Base-by-base conservation (phyloP, 30 jellyfish, hydroid and myxozoan genomes). In the Aurelia aurita region DNA sequence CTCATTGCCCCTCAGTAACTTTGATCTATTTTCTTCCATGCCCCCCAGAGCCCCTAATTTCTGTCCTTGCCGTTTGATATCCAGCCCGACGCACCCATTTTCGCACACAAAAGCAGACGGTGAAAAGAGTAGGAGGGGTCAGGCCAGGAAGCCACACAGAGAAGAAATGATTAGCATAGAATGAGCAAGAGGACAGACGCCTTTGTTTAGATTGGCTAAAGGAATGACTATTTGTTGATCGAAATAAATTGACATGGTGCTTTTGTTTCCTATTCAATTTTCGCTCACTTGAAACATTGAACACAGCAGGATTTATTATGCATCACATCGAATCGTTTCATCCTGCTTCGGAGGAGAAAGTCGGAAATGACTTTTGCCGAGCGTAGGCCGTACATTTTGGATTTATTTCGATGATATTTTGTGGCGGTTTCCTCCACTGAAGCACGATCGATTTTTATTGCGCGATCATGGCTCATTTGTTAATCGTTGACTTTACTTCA, bases 281-380 rank as follows among this genome's bases (percentile, higher is more conserved):
- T 70, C 93, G 35, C 57, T 70, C 67, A 44, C 85, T 58, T 45
- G 62, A 45, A 70, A 71, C 93, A 83, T 74, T 45, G 28, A 47
- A 69, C 93, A 83, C 93, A 83, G 93, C 93, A 71, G 93, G 93
- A 75, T 23, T 83, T 83, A 83, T 69, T 71, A 67, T 74, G 75
- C 32, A 58, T 64, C 70, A 69, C 85, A 68, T 83, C 87, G 87
- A 55, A 70, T 35, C 84, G 39, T 29, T 67, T 57, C 81, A 44
- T 46, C 81, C 83, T 69, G 87, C 70, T 53, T 58, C 76, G 44
- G 29, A 35, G 74, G 13, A 79, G 76, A 15, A 57, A 70, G 93
- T 83, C 93, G 93, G 93, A 83, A 83, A 83, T 83, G 93, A 83
- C 87, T 55, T 57, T 39, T 47, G 23, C 10, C 43, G 51, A 44